These are phyloP conservation scores for Chamaea fasciata DNA, from an alignment of 2,113 vertebrate species.

Conservation along the genomic window DNA sequence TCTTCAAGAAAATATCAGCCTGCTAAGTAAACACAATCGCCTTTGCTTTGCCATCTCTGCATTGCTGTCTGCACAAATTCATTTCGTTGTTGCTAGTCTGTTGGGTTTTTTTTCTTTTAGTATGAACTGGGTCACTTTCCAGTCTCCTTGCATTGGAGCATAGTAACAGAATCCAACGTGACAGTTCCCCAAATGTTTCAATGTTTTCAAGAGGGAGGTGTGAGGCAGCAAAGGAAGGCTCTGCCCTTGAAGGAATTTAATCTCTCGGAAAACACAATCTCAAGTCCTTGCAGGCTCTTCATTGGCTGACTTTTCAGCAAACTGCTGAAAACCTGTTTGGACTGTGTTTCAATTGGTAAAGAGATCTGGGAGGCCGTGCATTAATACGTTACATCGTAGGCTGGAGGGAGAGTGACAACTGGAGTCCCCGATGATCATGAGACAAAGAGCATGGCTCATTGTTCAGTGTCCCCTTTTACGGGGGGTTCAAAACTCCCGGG, in stretches of 20 bases:
- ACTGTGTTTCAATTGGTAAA: not conserved
- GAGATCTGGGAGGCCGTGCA: not conserved
- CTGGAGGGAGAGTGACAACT: not conserved
- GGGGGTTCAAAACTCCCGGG: not conserved
- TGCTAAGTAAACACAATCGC: not conserved
- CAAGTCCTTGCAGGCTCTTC: not conserved
- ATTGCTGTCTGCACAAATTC: not conserved
- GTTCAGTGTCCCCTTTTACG: not conserved
- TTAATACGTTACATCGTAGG: not conserved
- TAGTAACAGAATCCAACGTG: not conserved
- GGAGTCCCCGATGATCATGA: not conserved
- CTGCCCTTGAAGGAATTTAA: not conserved
- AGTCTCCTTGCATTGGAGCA: not conserved
- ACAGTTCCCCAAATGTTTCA: slow-evolving; percentile 2
- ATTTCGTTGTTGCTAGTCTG: not conserved
- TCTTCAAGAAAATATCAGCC: not conserved
- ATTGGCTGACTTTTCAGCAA: not conserved
- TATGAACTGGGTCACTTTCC: not conserved
- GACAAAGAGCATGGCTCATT: not conserved
- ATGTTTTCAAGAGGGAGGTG: not conserved
- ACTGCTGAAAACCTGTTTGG: not conserved
- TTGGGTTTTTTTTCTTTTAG: not conserved
- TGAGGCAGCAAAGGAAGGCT: not conserved
- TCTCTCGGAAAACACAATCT: not conserved
- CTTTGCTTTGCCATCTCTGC: not conserved